Conservation (phyloP, 1,140 invertebrate species). For the Hetaerina americana region DNA sequence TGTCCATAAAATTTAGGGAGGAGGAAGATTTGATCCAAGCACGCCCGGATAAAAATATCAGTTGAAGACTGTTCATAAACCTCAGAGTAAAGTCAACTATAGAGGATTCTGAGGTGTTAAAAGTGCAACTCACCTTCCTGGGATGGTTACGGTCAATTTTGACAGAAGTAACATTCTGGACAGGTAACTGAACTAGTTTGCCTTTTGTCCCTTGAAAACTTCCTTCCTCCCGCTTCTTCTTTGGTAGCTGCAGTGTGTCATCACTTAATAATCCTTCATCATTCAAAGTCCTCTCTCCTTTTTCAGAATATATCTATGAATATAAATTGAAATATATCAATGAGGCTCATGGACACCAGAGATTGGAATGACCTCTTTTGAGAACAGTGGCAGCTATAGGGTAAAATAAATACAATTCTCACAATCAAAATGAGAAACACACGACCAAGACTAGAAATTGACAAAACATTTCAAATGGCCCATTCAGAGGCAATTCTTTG, state of each 20-base stretch:
- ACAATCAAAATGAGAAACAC: neutral
- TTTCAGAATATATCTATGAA: neutral
- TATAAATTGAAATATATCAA: neutral
- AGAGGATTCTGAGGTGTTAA: neutral
- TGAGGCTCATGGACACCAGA: neutral
- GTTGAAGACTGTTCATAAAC: neutral
- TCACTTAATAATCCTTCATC: neutral
- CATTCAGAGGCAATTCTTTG: too few relatives aligned
- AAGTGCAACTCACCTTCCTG: neutral
- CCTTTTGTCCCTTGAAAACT: neutral
- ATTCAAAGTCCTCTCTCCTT: neutral
- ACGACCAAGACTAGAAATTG: too few relatives aligned
- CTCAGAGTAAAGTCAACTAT: neutral
- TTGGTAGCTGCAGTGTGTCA: neutral
- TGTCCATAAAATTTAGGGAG: neutral
- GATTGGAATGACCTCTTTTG: neutral
- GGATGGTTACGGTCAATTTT: neutral
- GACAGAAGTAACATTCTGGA: neutral
- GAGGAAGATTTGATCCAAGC: neutral
- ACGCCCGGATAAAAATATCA: neutral
- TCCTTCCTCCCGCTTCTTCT: neutral
- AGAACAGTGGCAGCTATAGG: neutral
- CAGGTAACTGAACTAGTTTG: neutral
- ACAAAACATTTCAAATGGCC: too few relatives aligned
- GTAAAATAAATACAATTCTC: neutral